phyloP scores from a whole-genome alignment of 2,113 vertebrate species.

The Orthonyx spaldingii region DNA sequence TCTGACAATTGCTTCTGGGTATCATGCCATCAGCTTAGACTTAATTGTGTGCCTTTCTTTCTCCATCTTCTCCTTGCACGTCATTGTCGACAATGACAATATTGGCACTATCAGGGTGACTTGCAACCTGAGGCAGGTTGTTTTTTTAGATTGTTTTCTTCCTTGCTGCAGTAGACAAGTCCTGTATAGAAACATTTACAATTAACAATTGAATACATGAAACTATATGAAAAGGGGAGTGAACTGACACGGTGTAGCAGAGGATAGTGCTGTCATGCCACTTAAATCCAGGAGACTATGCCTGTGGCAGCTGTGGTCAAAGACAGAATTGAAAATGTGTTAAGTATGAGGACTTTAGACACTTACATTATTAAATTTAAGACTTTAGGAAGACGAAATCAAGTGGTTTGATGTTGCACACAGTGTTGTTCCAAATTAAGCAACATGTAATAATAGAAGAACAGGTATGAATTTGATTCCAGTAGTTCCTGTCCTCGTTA shows the following conservation, averaged over 20 bases:
- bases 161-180: background rate
- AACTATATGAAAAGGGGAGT: background rate
- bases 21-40: conserved; percentile 43
- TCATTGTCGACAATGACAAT: conserved; percentile 37
- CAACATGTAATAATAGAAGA: background rate
- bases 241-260: background rate
- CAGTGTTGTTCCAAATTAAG: conserved; percentile 14
- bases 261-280: background rate
- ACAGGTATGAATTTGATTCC: conserved; percentile 8
- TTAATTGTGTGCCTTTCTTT: conserved; percentile 52
- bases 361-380: background rate
- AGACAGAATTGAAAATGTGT: background rate
- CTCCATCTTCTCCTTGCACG: background rate
- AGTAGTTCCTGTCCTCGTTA: background rate
- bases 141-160: conserved; percentile 10
- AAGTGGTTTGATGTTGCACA: background rate
- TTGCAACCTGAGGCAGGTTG: conserved; percentile 30
- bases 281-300: background rate
- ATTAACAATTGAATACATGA: background rate
- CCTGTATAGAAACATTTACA: background rate
- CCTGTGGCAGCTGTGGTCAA: background rate
- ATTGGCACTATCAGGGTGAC: conserved; percentile 16
- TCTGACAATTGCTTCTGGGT: conserved; percentile 55
- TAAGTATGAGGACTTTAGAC: background rate
- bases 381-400: background rate